These are phyloP conservation scores for Ailurus styani DNA, from an alignment of 2,113 vertebrate genomes.

Conservation along the genomic window DNA sequence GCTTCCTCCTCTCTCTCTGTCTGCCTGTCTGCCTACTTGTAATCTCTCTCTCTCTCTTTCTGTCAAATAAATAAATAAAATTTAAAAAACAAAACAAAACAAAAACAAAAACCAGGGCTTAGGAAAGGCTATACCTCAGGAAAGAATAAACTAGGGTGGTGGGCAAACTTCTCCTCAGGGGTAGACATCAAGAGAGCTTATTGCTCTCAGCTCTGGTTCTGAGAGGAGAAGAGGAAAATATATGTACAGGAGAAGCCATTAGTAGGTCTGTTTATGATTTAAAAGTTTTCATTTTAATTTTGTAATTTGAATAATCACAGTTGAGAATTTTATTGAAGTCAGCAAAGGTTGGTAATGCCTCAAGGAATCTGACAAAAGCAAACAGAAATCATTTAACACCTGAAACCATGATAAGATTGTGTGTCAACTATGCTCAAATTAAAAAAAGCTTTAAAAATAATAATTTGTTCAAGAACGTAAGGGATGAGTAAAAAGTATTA, in stretches of 20 bases:
- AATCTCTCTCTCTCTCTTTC: no score
- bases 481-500: background rate
- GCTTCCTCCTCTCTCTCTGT: no score
- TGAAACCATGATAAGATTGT: background rate
- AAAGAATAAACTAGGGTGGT: background rate
- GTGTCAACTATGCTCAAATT: background rate
- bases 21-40: no score
- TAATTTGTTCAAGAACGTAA: background rate
- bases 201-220: background rate
- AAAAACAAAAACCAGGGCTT: background rate
- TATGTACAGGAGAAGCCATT: background rate
- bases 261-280: background rate
- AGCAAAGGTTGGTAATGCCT: background rate
- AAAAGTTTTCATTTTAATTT: background rate
- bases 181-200: background rate
- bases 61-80: no score
- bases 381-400: background rate
- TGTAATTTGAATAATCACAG: background rate
- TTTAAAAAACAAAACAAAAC: no score
- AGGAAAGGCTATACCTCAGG: background rate
- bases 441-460: background rate
- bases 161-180: background rate
- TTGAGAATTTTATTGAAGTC: background rate
- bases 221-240: background rate
- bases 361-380: background rate